Base-by-base conservation (phyloP, 2,888 invertebrate genomes). In the Leptinotarsa peninsularis region DNA sequence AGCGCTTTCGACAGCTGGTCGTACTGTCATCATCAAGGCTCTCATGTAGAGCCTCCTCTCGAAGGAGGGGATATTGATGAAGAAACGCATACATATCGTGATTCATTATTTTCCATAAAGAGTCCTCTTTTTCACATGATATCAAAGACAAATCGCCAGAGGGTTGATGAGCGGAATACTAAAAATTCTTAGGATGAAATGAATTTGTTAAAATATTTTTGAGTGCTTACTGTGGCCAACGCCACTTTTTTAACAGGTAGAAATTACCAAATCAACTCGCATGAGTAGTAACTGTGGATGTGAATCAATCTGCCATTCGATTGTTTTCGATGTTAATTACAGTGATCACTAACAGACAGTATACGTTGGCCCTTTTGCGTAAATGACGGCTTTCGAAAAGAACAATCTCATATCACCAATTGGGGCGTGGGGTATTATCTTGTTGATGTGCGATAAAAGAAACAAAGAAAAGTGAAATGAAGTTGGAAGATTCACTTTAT, bases 251-350 rank as follows among this genome's bases (percentile, higher is more conserved):
- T 15, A 27, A 27, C 23, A 60, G 60, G 60, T 60, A 21, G 60
- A 15, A 60, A 60, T 60, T 60, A 60, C 21, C 60, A 27, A 60
- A 60, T 60, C 60, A 60, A 21, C 60, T 23, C 14, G 60, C 23
- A 23, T 60, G 60, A 60, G 60, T 60, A 23, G 60, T 23, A 60
- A 60, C 15, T 60, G 60, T 27, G 27, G 60, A 23, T 23, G 27
- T 60, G 60, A 60, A 27, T 60, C 60, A 21, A 27, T 60, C 27
- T 60, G 60, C 21, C 21, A 27, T 60, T 27, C 23, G 27, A 60
- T 60, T 60, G 23, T 60, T 27, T 60, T 21, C 60, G 23, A 60
- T 60, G 60, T 15, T 60, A 60, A 60, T 27, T 23, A 60, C 60
- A 27, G 27, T 60, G 27, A 60, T 60, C 60, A 27, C 27, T 23